Percentiles rank a stretch among this genome's conserved stretches.
phyloP scores from a whole-genome alignment of 2,797 vertebrate species.

The Novumbra hubbsi region DNA sequence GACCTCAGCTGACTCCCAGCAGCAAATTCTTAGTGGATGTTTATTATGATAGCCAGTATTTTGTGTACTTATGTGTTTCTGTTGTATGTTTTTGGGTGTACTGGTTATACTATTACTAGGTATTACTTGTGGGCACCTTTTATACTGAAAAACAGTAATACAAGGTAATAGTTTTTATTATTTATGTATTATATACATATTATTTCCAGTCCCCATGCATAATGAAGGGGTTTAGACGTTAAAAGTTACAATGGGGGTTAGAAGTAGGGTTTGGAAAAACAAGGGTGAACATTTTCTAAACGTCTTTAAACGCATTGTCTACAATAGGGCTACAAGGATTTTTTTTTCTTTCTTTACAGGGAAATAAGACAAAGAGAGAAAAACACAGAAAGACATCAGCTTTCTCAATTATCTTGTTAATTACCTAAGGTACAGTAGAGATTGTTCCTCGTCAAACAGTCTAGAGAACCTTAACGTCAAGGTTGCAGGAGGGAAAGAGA shows the following conservation, averaged over 20 bases:
- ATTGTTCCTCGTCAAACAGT: constrained; percentile 46
- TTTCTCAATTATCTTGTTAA: constrained; percentile 30
- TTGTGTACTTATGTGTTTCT: not conserved
- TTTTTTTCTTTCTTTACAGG: not conserved
- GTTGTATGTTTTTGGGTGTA: not conserved
- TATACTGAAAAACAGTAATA: too few species aligned
- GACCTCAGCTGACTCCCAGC: constrained; percentile 34
- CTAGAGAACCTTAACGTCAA: constrained; percentile 47
- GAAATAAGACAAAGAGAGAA: not conserved
- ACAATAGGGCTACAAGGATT: not conserved
- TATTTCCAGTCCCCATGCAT: too few species aligned
- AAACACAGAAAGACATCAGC: not conserved
- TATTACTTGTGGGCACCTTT: too few species aligned
- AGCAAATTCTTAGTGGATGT: not conserved
- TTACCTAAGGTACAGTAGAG: constrained; percentile 44
- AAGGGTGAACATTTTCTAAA: not conserved
- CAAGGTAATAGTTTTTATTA: too few species aligned
- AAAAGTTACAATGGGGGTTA: too few species aligned
- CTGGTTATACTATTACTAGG: too few species aligned
- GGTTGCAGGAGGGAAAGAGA: constrained; percentile 30
- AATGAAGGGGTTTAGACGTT: too few species aligned
- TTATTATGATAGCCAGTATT: not conserved
- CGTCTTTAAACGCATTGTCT: not conserved
- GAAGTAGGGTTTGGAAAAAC: too few species aligned
- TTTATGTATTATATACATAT: too few species aligned